Evolutionary conservation across 1,140 invertebrate genomes (phyloP).

Genomic region (Trachymyrmex cornetzi): DNA sequence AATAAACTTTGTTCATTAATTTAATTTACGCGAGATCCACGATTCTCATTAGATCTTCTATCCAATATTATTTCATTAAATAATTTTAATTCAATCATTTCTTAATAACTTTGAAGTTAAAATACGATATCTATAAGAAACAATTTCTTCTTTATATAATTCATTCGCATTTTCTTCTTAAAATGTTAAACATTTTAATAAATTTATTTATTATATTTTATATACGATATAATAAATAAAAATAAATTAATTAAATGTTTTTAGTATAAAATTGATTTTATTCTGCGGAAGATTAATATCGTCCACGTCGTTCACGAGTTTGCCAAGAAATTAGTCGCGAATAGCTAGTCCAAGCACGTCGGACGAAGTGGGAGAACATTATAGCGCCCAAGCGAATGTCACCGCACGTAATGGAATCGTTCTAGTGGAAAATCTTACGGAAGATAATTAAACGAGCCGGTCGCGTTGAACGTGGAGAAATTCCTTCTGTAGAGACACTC

Average conservation of each 20-base stretch:
- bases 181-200: neutral
- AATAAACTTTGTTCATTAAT: too few relatives aligned
- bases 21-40: too few relatives aligned
- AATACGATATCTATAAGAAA: neutral
- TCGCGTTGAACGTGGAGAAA: neutral
- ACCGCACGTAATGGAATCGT: constrained; percentile 51
- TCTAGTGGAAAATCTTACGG: constrained; percentile 38
- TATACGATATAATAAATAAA: neutral
- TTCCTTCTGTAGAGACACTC: constrained; percentile 15
- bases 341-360: constrained; percentile 28
- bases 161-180: neutral
- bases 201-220: neutral
- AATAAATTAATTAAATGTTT: constrained; percentile 1
- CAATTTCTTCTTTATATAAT: neutral
- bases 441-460: constrained; percentile 58
- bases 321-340: constrained; percentile 35
- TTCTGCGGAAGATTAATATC: neutral
- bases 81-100: constrained; percentile 22
- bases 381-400: constrained; percentile 3
- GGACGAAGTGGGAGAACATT: constrained; percentile 22
- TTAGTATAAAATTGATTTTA: neutral
- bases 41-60: too few relatives aligned
- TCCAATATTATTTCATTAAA: neutral
- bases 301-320: neutral
- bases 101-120: neutral